phyloP scores from a whole-genome alignment of 2,888 invertebrate species.

The Merodon equestris region DNA sequence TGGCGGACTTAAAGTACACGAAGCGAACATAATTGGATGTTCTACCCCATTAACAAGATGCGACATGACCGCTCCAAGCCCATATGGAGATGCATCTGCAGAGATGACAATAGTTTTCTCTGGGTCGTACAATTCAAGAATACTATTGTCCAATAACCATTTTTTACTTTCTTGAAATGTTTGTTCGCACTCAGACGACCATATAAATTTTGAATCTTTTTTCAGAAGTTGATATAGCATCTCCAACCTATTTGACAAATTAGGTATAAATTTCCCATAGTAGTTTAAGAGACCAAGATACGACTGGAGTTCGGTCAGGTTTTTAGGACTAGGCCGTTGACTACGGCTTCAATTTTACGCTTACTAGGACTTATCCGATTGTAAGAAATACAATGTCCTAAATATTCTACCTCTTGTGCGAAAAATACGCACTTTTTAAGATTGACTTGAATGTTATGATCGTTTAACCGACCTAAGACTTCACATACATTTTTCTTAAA shows the following conservation, averaged over 20 bases:
- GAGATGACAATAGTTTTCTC: constrained; percentile 44
- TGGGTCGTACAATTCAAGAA: constrained; percentile 38
- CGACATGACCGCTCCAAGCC: constrained; percentile 39
- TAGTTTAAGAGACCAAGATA: constrained; percentile 31
- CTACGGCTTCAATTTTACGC: constrained; percentile 17
- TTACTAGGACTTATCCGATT: constrained; percentile 22
- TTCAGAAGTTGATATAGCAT: constrained; percentile 18
- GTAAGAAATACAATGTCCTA: constrained; percentile 12
- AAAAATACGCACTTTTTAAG: constrained; percentile 25
- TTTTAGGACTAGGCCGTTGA: constrained; percentile 10
- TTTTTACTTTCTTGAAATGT: constrained; percentile 27
- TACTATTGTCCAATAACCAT: constrained; percentile 15
- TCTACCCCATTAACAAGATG: constrained; percentile 53
- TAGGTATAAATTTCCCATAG: constrained; percentile 21
- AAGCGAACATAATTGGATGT: constrained; percentile 40
- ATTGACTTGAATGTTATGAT: constrained; percentile 25
- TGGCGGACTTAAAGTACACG: constrained; percentile 38
- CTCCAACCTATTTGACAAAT: constrained; percentile 16
- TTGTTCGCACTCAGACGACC: constrained; percentile 21
- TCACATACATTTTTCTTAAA: constrained; percentile 9
- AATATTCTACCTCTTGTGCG: too few relatives aligned
- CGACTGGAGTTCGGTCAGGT: constrained; percentile 14
- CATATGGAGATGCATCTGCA: constrained; percentile 51
- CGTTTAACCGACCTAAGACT: constrained; percentile 11
- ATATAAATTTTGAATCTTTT: constrained; percentile 14